Base-by-base conservation (phyloP, 2,888 invertebrate species). In the Leptinotarsa rubiginosa region DNA sequence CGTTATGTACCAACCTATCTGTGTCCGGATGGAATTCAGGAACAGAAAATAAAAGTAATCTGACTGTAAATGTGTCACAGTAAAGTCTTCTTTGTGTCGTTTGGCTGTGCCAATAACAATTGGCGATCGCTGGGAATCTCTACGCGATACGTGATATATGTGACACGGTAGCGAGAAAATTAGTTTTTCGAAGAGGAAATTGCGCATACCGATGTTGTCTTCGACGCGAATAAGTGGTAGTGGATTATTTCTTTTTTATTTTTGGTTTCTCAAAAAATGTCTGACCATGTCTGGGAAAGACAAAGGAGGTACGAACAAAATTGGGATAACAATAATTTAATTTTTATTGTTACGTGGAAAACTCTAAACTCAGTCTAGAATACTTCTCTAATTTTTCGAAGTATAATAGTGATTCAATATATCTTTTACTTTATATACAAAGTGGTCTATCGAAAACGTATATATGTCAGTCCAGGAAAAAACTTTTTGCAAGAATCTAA, bases 21-120 rank as follows among this genome's bases (percentile, higher is more conserved):
- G 68, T 71, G 74, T 71, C 74, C 75, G 70, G 73, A 70, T 56
- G 75, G 73, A 73, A 75, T 73, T 74, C 77, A 76, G 73, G 73
- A 78, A 73, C 78, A 71, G 86, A 85, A 86, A 88, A 88, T 87
- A 88, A 88, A 88, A 88, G 88, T 88, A 88, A 88, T 88, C 88
- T 85, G 85, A 86, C 86, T 87, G 85, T 87, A 87, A 87, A 88
- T 87, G 87, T 88, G 88, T 88, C 88, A 88, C 84, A 84, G 87
- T 88, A 88, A 88, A 88, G 87, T 87, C 88, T 87, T 87, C 87
- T 88, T 88, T 87, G 87, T 87, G 86, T 87, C 86, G 85, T 85
- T 85, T 83, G 82, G 81, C 82, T 82, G 77, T 83, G 84, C 84
- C 85, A 86, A 87, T 87, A 86, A 87, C 85, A 85, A 85, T 85